Conservation (phyloP, 1,140 invertebrate species). For the Saccostrea glomerata region DNA sequence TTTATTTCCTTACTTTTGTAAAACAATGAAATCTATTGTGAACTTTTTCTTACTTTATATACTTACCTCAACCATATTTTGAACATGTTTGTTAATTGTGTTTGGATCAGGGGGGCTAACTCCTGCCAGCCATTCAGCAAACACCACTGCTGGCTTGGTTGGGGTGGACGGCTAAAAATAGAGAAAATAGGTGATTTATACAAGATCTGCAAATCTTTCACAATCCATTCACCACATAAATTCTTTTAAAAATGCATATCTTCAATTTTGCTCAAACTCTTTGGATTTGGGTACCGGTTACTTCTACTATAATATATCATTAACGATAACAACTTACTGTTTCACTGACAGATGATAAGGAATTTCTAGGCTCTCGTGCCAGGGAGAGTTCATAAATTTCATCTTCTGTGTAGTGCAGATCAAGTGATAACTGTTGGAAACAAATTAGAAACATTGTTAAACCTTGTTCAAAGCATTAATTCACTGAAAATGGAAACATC, state of each 20-base stretch:
- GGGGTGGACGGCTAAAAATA: conserved; percentile 78
- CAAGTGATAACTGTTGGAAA: conserved; percentile 80
- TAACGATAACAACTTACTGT: background rate
- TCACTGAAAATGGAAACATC: background rate
- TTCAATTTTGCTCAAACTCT: background rate
- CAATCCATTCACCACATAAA: no score
- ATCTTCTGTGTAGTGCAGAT: conserved; percentile 83
- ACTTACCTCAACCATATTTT: conserved; percentile 82
- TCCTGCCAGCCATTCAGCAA: conserved; percentile 82
- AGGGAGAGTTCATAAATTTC: conserved; percentile 83
- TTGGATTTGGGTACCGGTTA: background rate
- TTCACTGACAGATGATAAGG: conserved; percentile 78
- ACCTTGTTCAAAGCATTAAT: background rate
- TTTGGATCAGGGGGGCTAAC: conserved; percentile 79
- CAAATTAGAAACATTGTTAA: background rate
- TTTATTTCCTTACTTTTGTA: no score
- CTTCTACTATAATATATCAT: no score
- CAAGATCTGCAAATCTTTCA: no score
- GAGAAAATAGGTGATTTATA: background rate
- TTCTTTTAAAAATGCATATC: no score
- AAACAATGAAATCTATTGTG: no score
- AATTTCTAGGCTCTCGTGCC: conserved; percentile 81
- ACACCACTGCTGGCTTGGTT: conserved; percentile 79
- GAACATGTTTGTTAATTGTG: conserved; percentile 82
- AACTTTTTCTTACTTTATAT: no score